phyloP scores from a whole-genome alignment of 64 coral and sea anemone genomes.

The Montipora efflorescens region DNA sequence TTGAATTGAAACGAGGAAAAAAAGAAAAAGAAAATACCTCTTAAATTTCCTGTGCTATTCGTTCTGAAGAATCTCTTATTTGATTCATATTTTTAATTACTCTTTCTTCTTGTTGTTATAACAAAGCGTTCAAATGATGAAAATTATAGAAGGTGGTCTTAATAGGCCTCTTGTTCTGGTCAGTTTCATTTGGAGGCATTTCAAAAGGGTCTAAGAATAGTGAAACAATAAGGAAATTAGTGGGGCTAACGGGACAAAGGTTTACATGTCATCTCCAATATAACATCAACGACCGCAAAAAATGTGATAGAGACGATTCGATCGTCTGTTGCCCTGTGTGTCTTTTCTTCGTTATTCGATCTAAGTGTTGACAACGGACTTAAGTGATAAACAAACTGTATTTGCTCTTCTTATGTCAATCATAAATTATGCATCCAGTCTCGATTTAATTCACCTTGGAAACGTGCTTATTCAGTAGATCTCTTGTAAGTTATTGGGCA shows the following conservation, averaged over 20 bases:
- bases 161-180: neutral
- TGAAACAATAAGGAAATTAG: neutral
- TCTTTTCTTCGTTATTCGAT: no score
- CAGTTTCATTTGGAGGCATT: neutral
- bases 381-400: no score
- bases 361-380: neutral
- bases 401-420: conserved; percentile 29
- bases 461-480: conserved; percentile 40
- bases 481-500: conserved; percentile 36
- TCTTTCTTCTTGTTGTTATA: neutral
- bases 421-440: conserved; percentile 59
- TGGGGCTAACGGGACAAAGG: neutral
- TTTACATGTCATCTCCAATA: neutral
- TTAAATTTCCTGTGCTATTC: no score
- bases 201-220: neutral
- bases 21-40: no score
- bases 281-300: neutral
- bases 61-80: neutral
- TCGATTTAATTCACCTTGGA: conserved; percentile 61
- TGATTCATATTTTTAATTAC: neutral
- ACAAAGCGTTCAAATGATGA: neutral
- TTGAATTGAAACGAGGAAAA: no score
- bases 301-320: neutral
- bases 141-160: neutral
- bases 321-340: no score